These are phyloP conservation scores for Stercorarius parasiticus DNA, from an alignment of 2,113 vertebrate genomes.

Conservation along the genomic window DNA sequence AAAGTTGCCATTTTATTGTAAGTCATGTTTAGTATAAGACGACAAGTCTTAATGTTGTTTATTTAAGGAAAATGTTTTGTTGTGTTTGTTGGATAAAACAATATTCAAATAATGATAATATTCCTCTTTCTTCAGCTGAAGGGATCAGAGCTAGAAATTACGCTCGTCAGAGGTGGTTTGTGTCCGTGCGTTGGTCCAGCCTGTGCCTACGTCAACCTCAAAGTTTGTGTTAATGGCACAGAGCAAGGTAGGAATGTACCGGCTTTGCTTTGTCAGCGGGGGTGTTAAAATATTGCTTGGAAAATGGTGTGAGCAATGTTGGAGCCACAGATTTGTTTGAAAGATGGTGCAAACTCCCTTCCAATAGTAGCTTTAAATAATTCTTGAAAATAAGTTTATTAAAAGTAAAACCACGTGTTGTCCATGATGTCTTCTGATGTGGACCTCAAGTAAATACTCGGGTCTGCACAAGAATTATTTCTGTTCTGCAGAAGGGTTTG, in stretches of 20 bases:
- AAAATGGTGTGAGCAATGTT: accelerated
- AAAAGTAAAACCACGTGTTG: neutral
- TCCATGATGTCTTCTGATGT: neutral
- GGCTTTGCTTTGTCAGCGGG: neutral
- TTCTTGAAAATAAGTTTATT: neutral
- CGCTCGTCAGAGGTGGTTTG: slow-evolving; percentile 80
- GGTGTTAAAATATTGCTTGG: neutral
- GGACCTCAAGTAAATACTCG: neutral
- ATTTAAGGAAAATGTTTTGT: neutral
- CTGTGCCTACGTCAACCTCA: slow-evolving; percentile 89
- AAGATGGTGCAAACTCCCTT: neutral
- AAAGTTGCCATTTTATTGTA: neutral
- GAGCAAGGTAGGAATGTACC: slow-evolving; percentile 82
- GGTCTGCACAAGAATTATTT: neutral
- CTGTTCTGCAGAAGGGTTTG: neutral
- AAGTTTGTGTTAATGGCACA: slow-evolving; percentile 77
- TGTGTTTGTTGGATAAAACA: neutral
- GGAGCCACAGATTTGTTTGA: neutral
- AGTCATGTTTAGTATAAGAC: neutral
- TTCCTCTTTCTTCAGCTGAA: slow-evolving; percentile 81
- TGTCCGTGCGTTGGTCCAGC: slow-evolving; percentile 76
- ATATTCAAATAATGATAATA: neutral
- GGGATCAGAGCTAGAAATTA: slow-evolving; percentile 89
- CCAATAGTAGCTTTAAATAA: neutral
- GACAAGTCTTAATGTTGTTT: neutral